Percentiles rank a stretch among this genome's conserved stretches.
These are phyloP conservation scores for Linurgus olivaceus DNA, from an alignment of 2,797 vertebrate species.

Conservation along the genomic window DNA sequence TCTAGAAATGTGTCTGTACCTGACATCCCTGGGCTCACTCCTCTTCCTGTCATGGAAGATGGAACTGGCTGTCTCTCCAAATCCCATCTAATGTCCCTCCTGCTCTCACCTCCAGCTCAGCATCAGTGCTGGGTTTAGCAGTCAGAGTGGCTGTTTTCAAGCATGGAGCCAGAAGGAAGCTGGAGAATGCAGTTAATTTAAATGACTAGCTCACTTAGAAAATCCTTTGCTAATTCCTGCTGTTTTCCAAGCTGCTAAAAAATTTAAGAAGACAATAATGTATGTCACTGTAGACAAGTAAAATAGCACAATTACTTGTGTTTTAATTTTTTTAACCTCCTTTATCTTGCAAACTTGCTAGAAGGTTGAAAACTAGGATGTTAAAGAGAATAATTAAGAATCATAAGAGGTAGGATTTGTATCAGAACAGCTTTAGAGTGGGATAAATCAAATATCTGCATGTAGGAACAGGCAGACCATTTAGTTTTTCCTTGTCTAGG, in stretches of 20 bases:
- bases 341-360: neutral
- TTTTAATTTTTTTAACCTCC: neutral
- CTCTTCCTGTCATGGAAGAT: rapidly evolving
- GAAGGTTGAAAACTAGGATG: neutral
- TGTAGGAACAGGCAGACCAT: neutral
- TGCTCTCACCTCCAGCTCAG: neutral
- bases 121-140: neutral
- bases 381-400: neutral
- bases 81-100: rapidly evolving
- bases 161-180: neutral
- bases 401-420: neutral
- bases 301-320: neutral
- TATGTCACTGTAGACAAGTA: neutral
- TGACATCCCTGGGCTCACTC: neutral
- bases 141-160: neutral
- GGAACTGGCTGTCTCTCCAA: neutral
- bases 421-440: neutral
- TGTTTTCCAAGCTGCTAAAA: slow-evolving; percentile 30
- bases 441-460: neutral
- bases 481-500: neutral
- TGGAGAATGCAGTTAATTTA: neutral
- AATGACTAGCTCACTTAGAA: neutral
- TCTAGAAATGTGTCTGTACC: rapidly evolving
- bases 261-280: neutral
- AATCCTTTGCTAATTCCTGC: neutral